Conservation (phyloP, 1,140 invertebrate genomes). For the Brachionus rubens region DNA sequence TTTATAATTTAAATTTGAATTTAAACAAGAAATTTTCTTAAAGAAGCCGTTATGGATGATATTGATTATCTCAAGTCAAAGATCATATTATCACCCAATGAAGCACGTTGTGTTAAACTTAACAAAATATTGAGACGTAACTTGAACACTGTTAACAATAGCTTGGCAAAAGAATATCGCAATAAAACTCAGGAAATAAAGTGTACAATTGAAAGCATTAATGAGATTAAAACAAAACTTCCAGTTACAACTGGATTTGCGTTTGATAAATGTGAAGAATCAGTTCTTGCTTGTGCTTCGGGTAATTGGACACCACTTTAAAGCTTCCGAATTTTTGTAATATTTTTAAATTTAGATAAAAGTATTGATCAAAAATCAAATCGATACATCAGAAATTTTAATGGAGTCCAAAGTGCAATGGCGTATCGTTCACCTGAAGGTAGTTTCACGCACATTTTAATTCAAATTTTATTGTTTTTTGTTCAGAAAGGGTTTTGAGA, state of each 20-base stretch:
- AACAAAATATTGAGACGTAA: not conserved
- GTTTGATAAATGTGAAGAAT: not conserved
- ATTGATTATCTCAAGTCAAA: constrained; percentile 2
- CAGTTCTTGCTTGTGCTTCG: too few relatives aligned
- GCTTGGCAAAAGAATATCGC: not conserved
- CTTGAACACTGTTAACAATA: not conserved
- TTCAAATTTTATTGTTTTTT: too few relatives aligned
- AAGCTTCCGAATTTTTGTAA: too few relatives aligned
- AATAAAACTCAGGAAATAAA: not conserved
- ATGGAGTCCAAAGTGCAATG: constrained; percentile 18
- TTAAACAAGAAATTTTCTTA: not conserved
- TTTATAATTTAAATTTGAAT: too few relatives aligned
- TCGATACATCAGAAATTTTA: not conserved
- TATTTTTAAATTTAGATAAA: not conserved
- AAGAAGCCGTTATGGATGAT: not conserved
- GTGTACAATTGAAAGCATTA: not conserved
- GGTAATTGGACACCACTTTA: too few relatives aligned
- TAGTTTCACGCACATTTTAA: not conserved
- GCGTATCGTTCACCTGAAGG: not conserved
- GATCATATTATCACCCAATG: not conserved
- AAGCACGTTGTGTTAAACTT: not conserved
- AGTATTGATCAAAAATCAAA: not conserved
- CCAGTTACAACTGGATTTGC: not conserved
- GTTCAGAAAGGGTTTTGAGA: not conserved
- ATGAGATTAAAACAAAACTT: not conserved